These are phyloP conservation scores for Onthophagus taurus DNA, from an alignment of 1,140 invertebrate species.

Conservation along the genomic window DNA sequence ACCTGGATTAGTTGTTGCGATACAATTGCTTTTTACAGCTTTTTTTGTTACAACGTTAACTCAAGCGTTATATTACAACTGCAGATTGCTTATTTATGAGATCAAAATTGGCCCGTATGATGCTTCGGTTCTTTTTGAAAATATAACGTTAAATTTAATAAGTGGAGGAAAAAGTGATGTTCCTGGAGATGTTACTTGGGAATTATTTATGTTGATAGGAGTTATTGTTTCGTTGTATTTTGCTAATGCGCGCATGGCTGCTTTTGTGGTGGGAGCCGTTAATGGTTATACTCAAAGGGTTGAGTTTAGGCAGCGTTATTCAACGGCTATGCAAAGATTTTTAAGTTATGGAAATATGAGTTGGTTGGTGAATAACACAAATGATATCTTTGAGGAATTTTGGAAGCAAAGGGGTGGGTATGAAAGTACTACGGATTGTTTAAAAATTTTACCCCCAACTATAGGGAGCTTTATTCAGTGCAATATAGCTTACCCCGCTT, in stretches of 20 bases:
- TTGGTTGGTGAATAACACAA: not conserved
- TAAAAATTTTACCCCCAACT: not conserved
- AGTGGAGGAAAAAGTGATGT: too few species aligned
- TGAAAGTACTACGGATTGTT: slow-evolving; percentile 1
- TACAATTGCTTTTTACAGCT: not conserved
- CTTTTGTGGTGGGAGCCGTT: not conserved
- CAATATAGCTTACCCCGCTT: slow-evolving; percentile 7
- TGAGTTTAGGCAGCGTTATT: slow-evolving; percentile 2
- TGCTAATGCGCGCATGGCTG: not conserved
- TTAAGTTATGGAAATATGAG: not conserved
- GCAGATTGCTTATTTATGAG: too few species aligned
- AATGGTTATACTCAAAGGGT: not conserved
- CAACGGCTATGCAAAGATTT: not conserved
- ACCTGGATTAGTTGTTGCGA: not conserved
- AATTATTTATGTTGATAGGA: not conserved
- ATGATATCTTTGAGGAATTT: not conserved
- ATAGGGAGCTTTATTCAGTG: slow-evolving; percentile 1
- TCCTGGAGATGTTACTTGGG: too few species aligned
- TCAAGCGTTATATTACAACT: too few species aligned
- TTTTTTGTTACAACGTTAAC: slow-evolving; percentile 4
- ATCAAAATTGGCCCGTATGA: too few species aligned
- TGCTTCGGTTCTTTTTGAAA: too few species aligned
- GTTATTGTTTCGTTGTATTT: not conserved
- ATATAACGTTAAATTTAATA: too few species aligned
- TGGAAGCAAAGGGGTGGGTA: not conserved